phyloP scores from a whole-genome alignment of 2,797 vertebrate species.

The Fringilla coelebs region DNA sequence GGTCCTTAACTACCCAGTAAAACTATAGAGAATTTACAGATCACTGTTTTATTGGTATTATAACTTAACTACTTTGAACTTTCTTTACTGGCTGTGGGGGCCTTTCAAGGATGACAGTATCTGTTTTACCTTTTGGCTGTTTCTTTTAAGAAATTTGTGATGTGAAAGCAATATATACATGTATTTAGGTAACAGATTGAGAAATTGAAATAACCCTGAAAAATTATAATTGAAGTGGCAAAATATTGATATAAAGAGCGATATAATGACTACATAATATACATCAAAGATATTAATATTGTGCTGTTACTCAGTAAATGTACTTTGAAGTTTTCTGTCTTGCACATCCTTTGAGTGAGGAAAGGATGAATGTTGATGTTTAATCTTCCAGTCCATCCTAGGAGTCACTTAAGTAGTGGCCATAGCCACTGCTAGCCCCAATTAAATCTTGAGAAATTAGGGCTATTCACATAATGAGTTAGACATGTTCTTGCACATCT shows the following conservation, averaged over 20 bases:
- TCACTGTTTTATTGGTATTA: conserved; percentile 41
- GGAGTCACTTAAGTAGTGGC: background rate
- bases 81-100: conserved; percentile 19
- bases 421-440: background rate
- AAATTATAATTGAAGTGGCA: background rate
- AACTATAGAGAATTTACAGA: conserved; percentile 55
- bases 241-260: background rate
- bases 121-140: conserved; percentile 27
- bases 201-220: background rate
- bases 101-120: conserved; percentile 21
- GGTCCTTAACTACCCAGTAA: conserved; percentile 59
- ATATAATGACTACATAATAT: background rate
- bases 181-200: background rate
- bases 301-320: background rate
- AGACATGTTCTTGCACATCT: background rate
- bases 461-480: background rate
- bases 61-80: conserved; percentile 43
- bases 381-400: background rate
- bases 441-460: background rate
- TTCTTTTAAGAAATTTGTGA: background rate
- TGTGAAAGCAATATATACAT: background rate
- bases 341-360: background rate
- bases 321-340: background rate
- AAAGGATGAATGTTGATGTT: background rate
- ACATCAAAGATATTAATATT: background rate